Evolutionary conservation across 1,140 invertebrate genomes (phyloP).

Genomic region (Hycleus cichorii): DNA sequence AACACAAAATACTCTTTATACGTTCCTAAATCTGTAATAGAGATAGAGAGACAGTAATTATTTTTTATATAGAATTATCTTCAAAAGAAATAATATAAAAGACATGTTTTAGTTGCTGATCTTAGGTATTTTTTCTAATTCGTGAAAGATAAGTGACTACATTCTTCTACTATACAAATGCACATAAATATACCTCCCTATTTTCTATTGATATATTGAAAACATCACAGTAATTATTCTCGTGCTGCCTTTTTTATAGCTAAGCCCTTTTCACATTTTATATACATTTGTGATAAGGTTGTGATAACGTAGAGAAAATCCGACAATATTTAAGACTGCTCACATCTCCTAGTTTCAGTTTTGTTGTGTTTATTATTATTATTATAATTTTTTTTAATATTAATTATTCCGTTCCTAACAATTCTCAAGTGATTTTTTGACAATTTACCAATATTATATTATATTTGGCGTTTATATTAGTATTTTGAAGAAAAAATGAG

Average conservation of each 20-base stretch:
- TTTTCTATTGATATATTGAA: too few relatives aligned
- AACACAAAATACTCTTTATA: conserved; percentile 11
- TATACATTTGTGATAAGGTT: background rate
- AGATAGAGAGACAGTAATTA: background rate
- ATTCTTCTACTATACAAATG: too few relatives aligned
- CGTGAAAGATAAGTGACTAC: too few relatives aligned
- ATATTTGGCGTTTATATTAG: conserved; percentile 6
- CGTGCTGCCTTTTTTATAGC: conserved; percentile 4
- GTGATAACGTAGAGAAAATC: conserved; percentile 9
- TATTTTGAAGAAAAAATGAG: background rate
- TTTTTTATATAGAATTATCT: too few relatives aligned
- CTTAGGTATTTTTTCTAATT: too few relatives aligned
- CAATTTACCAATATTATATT: background rate
- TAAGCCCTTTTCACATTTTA: background rate
- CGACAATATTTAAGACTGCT: conserved; percentile 15
- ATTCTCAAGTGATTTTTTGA: conserved; percentile 1
- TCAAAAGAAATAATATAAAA: too few relatives aligned
- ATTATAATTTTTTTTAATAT: conserved; percentile 1
- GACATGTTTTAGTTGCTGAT: too few relatives aligned
- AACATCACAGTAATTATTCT: conserved; percentile 4
- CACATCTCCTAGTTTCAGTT: conserved; percentile 3
- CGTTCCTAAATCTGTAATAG: conserved; percentile 8
- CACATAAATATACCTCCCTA: too few relatives aligned
- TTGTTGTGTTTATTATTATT: background rate
- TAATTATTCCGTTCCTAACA: conserved; percentile 5